A percentile compares a stretch with the other conserved stretches of the same genome.
Evolutionary conservation across 64 coral and sea anemone species (phyloP).

Genomic region (Acropora yongei): DNA sequence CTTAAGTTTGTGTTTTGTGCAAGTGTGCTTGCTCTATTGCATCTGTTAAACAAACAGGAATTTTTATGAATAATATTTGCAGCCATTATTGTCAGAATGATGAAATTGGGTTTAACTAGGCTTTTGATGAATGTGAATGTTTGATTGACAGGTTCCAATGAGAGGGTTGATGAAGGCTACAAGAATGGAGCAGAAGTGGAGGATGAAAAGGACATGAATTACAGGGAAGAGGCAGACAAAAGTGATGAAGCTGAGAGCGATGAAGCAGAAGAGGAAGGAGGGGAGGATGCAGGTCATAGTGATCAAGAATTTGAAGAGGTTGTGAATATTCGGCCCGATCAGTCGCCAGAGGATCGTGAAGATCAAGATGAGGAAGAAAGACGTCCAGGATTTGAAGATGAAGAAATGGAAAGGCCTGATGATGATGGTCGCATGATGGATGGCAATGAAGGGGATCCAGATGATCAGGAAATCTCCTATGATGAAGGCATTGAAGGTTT

Average conservation of each 20-base stretch:
- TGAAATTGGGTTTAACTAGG: not conserved
- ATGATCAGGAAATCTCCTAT: not conserved
- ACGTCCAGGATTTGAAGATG: not conserved
- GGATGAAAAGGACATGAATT: conserved; percentile 1
- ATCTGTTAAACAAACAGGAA: not conserved
- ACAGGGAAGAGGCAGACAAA: conserved; percentile 6
- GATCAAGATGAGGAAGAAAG: not conserved
- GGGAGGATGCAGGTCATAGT: not conserved
- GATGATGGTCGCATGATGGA: conserved; percentile 32
- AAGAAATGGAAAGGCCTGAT: not conserved
- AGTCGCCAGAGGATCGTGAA: not conserved
- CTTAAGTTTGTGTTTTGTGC: not conserved
- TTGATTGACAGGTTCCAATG: not conserved
- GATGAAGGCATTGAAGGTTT: not conserved
- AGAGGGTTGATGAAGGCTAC: not conserved
- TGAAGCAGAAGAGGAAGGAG: not conserved
- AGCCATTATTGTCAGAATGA: not conserved
- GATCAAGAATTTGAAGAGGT: conserved; percentile 16
- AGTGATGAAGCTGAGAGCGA: not conserved
- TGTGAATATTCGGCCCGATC: not conserved
- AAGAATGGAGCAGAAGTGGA: not conserved
- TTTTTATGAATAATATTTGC: not conserved
- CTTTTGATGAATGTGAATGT: not conserved
- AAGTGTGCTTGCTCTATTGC: not conserved
- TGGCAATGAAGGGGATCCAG: not conserved